Base-by-base conservation (phyloP, 2,797 vertebrate genomes). In the Staurois parvus region DNA sequence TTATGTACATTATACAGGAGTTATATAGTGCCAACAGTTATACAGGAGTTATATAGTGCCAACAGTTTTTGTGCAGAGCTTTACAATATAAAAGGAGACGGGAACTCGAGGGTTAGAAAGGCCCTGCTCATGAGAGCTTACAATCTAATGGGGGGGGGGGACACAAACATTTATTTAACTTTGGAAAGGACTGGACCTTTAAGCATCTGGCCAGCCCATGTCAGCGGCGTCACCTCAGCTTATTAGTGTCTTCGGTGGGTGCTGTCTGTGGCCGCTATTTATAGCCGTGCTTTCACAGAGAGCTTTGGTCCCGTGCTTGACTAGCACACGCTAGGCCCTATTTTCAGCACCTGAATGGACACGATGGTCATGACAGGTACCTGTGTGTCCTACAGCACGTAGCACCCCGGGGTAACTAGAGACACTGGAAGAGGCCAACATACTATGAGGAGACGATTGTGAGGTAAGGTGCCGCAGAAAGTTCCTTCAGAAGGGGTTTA, bases 341-440 rank as follows among this genome's bases (percentile, higher is more conserved):
- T 87, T 87, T 87, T 87, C 68, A 83, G 85, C 80, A 87, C 74
- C 85, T 74, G 69, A 83, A 83, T 79, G 72, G 81, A 30, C 70
- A 68, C 32, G 2, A 67, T 28, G 30, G 67, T 56, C 68, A 10
- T 83, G 69, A 79, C 76, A 83, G 85, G 85, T 87, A 83, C 56
- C 85, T 28, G 28, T 24, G 34, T 81, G 73, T 21, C 37, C 29
- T 0, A 19, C 37, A 3, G 69, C 80, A 67, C 75, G n/a, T 82
- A 83, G 62, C 19, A 73, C 21, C 29, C 48, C 15, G 34, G 62
- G 62, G 42, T 13, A 12, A 34, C 19, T 29, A 74, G 15, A 69
- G 62, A 69, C 59, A 32, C 45, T 68, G 74, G 15, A 76, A 75
- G 30, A 59, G 26, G 66, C 1, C n/a, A 42, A n/a, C 34, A 74